Base-by-base conservation (phyloP, 1,140 invertebrate genomes). In the Drosophila subobscura region DNA sequence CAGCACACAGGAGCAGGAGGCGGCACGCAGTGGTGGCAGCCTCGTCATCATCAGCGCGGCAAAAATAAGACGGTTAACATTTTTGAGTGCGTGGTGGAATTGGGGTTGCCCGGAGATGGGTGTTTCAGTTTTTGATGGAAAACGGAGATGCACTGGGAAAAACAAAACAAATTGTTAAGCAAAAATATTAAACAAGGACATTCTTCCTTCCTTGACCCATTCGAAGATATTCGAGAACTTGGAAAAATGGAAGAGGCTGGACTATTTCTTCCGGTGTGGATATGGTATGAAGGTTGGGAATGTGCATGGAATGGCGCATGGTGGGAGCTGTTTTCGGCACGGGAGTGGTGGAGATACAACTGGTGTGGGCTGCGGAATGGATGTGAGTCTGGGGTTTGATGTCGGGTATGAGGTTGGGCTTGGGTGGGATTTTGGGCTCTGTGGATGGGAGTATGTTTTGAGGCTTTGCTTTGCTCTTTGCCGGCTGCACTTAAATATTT, bases 401-500 rank as follows among this genome's bases (percentile, higher is more conserved):
- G 1, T 6, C 16, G 16, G 16, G 16, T 20, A 20, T 27, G 5
- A 5, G 16, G 12, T n/a, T 16, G 8, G 20, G 25, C 45, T 55
- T 45, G 1, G 8, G 40, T 37, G 47, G n/a, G 25, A 6, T 16
- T 16, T 22, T 25, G 10, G 68, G 45, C 29, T 10, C 29, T 10
- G 8, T 16, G 44, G 63, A 68, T 68, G 55, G 42, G 66, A 68
- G 66, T 70, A 65, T 70, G 64, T 68, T 74, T 56, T 57, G 64
- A 57, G 70, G 77, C 80, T 85, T 85, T 80, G 66, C 80, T 80
- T 81, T 86, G 77, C 81, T 85, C 77, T 86, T 70, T 85, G 81
- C 77, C 68, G 80, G 59, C 65, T 86, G 81, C 81, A 85, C 81
- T 85, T 86, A 85, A 85, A 85, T 79, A 85, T 85, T 85, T 80